Evolutionary conservation across 1,140 invertebrate species (phyloP).

Genomic region (Drosophila nigrodunni): DNA sequence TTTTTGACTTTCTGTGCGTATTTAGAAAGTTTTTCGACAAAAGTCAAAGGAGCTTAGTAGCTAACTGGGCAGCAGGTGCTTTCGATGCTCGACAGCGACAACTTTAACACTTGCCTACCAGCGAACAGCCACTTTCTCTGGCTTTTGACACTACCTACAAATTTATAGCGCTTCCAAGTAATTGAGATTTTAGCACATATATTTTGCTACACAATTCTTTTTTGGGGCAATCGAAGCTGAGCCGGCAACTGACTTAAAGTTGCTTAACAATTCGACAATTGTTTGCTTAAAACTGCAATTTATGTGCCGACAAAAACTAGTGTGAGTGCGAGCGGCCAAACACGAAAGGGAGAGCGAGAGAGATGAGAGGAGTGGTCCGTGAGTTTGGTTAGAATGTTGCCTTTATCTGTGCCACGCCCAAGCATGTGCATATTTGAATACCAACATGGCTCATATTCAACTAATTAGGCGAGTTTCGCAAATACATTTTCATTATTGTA

Average conservation of each 20-base stretch:
- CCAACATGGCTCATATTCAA: slow-evolving; percentile 80
- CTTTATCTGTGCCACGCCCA: slow-evolving; percentile 62
- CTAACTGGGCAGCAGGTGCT: slow-evolving; percentile 58
- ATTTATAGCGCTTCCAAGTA: slow-evolving; percentile 60
- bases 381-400: slow-evolving; percentile 16
- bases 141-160: not conserved
- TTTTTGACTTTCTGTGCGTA: slow-evolving; percentile 2
- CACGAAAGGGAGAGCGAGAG: not conserved
- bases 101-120: slow-evolving; percentile 67
- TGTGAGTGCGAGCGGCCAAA: not conserved
- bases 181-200: slow-evolving; percentile 45
- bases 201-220: not conserved
- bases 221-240: slow-evolving; percentile 7
- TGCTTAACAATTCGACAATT: slow-evolving; percentile 24
- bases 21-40: slow-evolving; percentile 50
- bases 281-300: slow-evolving; percentile 11
- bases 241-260: slow-evolving; percentile 1
- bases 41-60: slow-evolving; percentile 48
- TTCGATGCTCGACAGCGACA: slow-evolving; percentile 62
- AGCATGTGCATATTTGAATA: slow-evolving; percentile 78
- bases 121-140: not conserved
- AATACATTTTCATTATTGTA: slow-evolving; percentile 84
- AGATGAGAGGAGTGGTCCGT: not conserved
- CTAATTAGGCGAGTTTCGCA: slow-evolving; percentile 80
- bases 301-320: not conserved